Conservation (phyloP, 2,113 vertebrate species). For the Apaloderma vittatum region DNA sequence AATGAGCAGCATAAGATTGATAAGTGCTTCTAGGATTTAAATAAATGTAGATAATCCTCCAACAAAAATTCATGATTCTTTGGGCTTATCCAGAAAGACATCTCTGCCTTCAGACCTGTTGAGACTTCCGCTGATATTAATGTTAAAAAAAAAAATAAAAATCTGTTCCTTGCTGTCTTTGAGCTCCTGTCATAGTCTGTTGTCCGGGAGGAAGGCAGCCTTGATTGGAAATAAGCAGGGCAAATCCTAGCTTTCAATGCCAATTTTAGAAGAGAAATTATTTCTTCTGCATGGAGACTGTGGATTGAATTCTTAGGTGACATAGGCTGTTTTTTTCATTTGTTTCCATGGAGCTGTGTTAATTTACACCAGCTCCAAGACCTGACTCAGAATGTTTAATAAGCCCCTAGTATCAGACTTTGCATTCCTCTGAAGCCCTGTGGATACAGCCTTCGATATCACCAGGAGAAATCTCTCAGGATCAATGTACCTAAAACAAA, state of each 20-base stretch:
- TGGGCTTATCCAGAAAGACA: neutral
- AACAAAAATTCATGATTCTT: constrained; percentile 16
- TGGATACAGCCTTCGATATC: neutral
- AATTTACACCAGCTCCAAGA: constrained; percentile 33
- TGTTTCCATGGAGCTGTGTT: constrained; percentile 47
- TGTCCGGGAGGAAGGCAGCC: neutral
- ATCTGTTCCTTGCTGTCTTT: neutral
- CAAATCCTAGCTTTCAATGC: neutral
- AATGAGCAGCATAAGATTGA: neutral
- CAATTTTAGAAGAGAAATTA: neutral
- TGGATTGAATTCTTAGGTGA: constrained; percentile 20
- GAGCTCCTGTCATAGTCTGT: neutral
- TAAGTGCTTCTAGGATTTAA: neutral
- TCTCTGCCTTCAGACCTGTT: neutral
- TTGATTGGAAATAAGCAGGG: neutral
- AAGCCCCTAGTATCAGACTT: neutral
- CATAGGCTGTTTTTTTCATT: neutral
- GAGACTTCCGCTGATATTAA: neutral
- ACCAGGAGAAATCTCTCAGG: neutral
- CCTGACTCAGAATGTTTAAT: constrained; percentile 26
- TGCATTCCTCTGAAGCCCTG: neutral
- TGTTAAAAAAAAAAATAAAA: neutral
- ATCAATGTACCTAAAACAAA: neutral
- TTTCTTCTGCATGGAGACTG: neutral
- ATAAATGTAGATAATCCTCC: constrained; percentile 19